Conservation (phyloP, 2,797 vertebrate genomes). For the Pteropus rufus region DNA sequence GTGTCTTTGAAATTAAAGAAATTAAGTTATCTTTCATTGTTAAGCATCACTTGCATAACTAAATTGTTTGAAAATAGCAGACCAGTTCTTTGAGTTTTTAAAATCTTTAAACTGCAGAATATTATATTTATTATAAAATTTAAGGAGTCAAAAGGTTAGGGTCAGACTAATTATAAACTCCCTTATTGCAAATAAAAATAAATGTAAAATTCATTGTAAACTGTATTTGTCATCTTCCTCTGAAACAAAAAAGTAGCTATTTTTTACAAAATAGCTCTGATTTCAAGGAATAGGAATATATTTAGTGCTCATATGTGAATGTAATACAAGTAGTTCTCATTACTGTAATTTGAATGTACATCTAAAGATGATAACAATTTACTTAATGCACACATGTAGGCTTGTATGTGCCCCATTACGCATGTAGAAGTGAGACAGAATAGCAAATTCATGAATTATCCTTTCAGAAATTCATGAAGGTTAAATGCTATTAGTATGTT, state of each 20-base stretch:
- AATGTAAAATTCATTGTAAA: not conserved
- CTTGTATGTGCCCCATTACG: not conserved
- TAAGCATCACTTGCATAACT: not conserved
- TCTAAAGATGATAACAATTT: not conserved
- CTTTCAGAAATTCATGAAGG: not conserved
- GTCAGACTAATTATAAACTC: not conserved
- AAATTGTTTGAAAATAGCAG: not conserved
- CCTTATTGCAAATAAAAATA: not conserved
- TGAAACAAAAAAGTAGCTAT: not conserved
- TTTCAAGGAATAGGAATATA: not conserved
- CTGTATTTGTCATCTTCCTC: not conserved
- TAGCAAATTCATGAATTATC: not conserved
- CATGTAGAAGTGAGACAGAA: not conserved
- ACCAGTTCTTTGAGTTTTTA: not conserved
- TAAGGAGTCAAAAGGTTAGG: not conserved
- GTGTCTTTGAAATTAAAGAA: not conserved
- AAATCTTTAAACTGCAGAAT: not conserved
- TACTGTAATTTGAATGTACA: not conserved
- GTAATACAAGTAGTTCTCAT: not conserved
- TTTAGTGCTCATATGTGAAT: not conserved
- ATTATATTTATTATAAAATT: not conserved
- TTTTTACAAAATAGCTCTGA: not conserved
- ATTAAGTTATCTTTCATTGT: not conserved
- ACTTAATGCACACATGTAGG: not conserved
- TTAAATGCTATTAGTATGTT: not conserved